Evolutionary conservation across 2,888 invertebrate genomes (phyloP).

Genomic region (Caenorhabditis macrosperma): DNA sequence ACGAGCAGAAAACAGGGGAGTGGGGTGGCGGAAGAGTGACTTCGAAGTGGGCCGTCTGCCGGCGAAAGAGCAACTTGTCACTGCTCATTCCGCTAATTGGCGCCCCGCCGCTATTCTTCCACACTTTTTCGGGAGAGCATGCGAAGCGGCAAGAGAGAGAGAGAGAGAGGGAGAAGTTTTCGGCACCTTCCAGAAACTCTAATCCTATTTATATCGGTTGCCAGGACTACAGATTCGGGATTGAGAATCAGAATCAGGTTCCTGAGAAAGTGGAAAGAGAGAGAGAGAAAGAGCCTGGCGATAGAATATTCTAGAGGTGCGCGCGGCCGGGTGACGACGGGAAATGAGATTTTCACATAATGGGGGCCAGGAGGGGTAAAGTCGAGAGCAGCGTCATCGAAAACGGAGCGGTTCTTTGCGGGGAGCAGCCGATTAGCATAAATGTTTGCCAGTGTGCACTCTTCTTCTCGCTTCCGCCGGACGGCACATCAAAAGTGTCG

Average conservation of each 20-base stretch:
- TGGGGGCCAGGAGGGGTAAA: slow-evolving; percentile 15
- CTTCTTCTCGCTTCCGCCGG: slow-evolving; percentile 13
- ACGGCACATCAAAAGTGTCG: slow-evolving; percentile 31
- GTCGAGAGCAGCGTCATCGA: background rate
- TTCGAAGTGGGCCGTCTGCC: background rate
- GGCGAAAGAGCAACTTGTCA: slow-evolving; percentile 42
- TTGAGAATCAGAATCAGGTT: background rate
- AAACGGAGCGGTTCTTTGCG: slow-evolving; percentile 13
- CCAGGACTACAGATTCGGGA: slow-evolving; percentile 32
- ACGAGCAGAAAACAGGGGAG: slow-evolving; percentile 21
- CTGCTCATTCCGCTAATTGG: slow-evolving; percentile 51
- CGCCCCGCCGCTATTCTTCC: slow-evolving; percentile 4
- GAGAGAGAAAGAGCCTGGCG: background rate
- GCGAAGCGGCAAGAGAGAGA: slow-evolving; percentile 4
- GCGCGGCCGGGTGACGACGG: slow-evolving; percentile 16
- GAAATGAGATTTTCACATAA: slow-evolving; percentile 54
- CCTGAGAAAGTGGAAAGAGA: slow-evolving; percentile 27
- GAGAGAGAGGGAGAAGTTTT: background rate
- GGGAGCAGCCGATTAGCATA: slow-evolving; percentile 26
- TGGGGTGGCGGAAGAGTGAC: slow-evolving; percentile 5
- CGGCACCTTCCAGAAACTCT: background rate
- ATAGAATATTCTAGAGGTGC: slow-evolving; percentile 35
- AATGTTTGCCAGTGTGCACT: slow-evolving; percentile 19
- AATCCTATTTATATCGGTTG: slow-evolving; percentile 17
- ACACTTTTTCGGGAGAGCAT: slow-evolving; percentile 23